Evolutionary conservation across 2,888 invertebrate species (phyloP), one percentile per base, ranked within the genome.

Genomic region (Abrostola triplasia): DNA sequence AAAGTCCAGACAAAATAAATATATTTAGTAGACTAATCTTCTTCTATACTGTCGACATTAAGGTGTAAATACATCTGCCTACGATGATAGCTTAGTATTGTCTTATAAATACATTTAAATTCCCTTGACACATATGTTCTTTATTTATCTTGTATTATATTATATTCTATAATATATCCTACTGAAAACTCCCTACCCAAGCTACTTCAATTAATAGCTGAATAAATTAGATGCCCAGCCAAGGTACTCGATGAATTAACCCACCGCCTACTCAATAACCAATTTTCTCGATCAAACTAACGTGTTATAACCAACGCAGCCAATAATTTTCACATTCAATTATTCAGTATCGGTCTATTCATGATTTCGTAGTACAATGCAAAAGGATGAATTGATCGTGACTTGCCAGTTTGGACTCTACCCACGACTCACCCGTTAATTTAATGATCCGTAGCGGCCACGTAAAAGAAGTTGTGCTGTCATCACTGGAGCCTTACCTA

Each of bases 351-450:
- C 52, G 8, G 44, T 10, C 44, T 55, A 51, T 13, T 50, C n/a
- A 51, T 5, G 13, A n/a, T 24, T 44, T 52, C 47, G 47, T 51
- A 52, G 8, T 11, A 12, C 24, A 12, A 42, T 38, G 47, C 37
- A 54, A 53, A 12, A 2, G 44, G n/a, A 58, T 51, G 68, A 60
- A 73, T 57, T 42, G 47, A 55, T 57, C 66, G 57, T 65, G 76
- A 71, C 72, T 59, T 24, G 24, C 24, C 24, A 24, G 24, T 24
- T 24, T 24, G 24, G 24, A 24, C 24, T 24, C 24, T 24, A 59
- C 67, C 67, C 73, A 69, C 49, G 68, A 69, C 53, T 67, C 49
- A 73, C 64, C 59, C 70, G 64, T 55, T 48, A 59, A 64, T 60
- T 73, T 51, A 76, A 73, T 73, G 77, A 50, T 49, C 60, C 63